Conservation (phyloP, 92 coral and sea anemone genomes). For the Siderastrea radians region DNA sequence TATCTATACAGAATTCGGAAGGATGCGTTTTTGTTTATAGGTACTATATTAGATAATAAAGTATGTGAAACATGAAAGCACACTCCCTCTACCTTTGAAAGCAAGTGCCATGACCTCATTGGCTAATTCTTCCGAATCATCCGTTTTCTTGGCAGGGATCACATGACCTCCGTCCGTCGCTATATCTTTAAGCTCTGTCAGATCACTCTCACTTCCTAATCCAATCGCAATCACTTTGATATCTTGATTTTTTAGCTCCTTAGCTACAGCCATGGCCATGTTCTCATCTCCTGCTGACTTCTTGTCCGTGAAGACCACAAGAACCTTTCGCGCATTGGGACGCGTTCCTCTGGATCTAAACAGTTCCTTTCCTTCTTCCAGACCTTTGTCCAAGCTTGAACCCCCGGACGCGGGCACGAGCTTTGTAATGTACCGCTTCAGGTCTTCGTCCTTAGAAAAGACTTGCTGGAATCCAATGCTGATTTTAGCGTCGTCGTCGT, state of each 20-base stretch:
- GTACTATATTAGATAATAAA: no score
- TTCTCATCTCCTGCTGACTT: constrained; percentile 25
- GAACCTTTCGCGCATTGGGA: constrained; percentile 71
- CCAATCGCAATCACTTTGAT: constrained; percentile 75
- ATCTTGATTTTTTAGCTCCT: constrained; percentile 35
- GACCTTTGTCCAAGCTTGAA: constrained; percentile 73
- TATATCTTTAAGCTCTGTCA: constrained; percentile 52
- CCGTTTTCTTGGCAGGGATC: constrained; percentile 69
- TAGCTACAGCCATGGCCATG: constrained; percentile 15
- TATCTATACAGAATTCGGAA: no score
- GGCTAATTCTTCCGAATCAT: constrained; percentile 62
- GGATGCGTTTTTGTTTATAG: no score
- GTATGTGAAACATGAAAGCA: no score
- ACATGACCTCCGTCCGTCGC: constrained; percentile 62
- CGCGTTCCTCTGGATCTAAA: constrained; percentile 73
- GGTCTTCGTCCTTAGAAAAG: constrained; percentile 53
- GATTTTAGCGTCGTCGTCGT: constrained; percentile 60
- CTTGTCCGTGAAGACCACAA: constrained; percentile 85
- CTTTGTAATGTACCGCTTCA: constrained; percentile 53
- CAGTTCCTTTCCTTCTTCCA: constrained; percentile 62
- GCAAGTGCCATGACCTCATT: constrained; percentile 71
- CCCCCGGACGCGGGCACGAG: constrained; percentile 53
- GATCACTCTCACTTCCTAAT: constrained; percentile 63
- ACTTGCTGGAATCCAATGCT: constrained; percentile 47
- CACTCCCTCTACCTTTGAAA: constrained; percentile 65